Evolutionary conservation across 1,140 invertebrate species (phyloP).

Genomic region (Drosophila pandora): DNA sequence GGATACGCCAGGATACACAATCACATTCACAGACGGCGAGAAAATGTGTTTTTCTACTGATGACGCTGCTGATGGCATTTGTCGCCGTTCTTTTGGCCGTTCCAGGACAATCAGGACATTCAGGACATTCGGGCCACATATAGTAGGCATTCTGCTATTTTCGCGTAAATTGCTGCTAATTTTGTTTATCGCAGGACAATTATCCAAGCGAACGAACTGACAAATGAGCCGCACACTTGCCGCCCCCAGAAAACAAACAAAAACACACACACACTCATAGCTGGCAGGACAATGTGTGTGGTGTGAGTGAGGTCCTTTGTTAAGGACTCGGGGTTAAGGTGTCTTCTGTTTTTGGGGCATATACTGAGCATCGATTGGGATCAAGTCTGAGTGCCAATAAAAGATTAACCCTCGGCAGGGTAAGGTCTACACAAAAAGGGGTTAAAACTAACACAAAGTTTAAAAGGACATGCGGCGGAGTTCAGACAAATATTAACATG

Average conservation of each 20-base stretch:
- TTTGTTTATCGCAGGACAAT: slow-evolving; percentile 83
- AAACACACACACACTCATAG: slow-evolving; percentile 16
- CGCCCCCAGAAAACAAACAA: slow-evolving; percentile 13
- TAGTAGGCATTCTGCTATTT: slow-evolving; percentile 67
- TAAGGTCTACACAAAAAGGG: neutral
- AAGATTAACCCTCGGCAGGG: neutral
- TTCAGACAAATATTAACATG: neutral
- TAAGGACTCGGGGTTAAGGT: slow-evolving; percentile 4
- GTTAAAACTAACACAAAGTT: neutral
- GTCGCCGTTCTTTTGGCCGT: slow-evolving; percentile 53
- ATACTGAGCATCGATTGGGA: slow-evolving; percentile 6
- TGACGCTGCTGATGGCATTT: slow-evolving; percentile 65
- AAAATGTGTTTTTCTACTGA: slow-evolving; percentile 48
- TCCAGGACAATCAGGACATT: neutral
- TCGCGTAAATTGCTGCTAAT: slow-evolving; percentile 83
- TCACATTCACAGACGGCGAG: slow-evolving; percentile 16
- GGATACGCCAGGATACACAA: neutral
- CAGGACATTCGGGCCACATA: slow-evolving; percentile 4
- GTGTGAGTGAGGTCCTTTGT: slow-evolving; percentile 3
- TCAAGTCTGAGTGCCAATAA: slow-evolving; percentile 1
- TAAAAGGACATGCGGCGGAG: neutral
- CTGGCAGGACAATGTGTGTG: slow-evolving; percentile 12
- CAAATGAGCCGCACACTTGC: slow-evolving; percentile 76
- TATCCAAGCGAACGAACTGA: slow-evolving; percentile 83
- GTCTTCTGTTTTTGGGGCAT: neutral